Evolutionary conservation across 53 echinoderm and acorn worm species (phyloP).

Genomic region (Hippasteria phrygiana): DNA sequence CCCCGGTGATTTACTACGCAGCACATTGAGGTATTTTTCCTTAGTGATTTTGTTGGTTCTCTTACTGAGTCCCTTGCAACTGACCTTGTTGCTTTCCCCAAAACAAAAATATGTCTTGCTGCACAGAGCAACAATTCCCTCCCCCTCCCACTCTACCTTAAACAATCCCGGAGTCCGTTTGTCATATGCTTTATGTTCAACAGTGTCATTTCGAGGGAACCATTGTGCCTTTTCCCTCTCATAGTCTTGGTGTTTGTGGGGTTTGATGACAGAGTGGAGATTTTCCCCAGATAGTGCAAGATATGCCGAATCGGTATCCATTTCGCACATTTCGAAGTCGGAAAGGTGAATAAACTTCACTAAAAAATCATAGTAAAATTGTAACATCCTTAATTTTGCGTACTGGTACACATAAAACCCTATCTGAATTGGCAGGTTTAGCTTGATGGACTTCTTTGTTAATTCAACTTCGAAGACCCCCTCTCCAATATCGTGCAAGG

Average conservation of each 20-base stretch:
- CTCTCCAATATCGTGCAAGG: neutral
- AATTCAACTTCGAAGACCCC: constrained; percentile 41
- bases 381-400: constrained; percentile 70
- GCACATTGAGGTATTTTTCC: neutral
- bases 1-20: neutral
- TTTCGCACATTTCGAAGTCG: constrained; percentile 71
- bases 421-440: constrained; percentile 69
- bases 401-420: constrained; percentile 75
- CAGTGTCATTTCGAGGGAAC: constrained; percentile 76
- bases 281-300: constrained; percentile 63
- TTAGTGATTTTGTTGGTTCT: constrained; percentile 37
- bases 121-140: constrained; percentile 57
- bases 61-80: constrained; percentile 60
- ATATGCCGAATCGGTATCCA: constrained; percentile 78
- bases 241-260: constrained; percentile 22
- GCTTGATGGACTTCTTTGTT: neutral
- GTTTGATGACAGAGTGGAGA: constrained; percentile 62
- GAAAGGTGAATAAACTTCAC: constrained; percentile 47
- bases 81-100: constrained; percentile 28
- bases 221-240: constrained; percentile 44
- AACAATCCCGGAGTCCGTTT: constrained; percentile 65
- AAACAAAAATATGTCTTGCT: constrained; percentile 68
- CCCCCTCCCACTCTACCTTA: constrained; percentile 71
- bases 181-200: constrained; percentile 31
- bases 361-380: constrained; percentile 78